Percentiles rank a stretch among this genome's conserved stretches.
phyloP scores from a whole-genome alignment of 2,113 vertebrate species.

The Sarotherodon lohbergeri region DNA sequence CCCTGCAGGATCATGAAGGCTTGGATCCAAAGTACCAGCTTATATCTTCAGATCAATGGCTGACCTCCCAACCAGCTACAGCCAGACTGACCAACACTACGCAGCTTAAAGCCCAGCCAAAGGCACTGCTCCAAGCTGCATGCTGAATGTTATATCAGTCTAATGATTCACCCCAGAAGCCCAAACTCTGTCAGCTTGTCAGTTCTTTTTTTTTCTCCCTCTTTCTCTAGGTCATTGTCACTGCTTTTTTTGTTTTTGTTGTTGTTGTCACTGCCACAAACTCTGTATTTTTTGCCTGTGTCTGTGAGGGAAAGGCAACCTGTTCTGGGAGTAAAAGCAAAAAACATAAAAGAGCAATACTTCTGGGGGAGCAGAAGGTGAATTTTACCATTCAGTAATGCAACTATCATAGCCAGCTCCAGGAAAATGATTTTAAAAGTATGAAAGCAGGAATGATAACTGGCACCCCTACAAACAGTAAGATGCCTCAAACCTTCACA shows the following conservation, averaged over 20 bases:
- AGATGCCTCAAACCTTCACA: background rate
- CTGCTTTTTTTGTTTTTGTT: background rate
- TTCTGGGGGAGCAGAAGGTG: background rate
- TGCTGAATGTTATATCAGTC: slow-evolving; percentile 39
- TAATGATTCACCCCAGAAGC: slow-evolving; percentile 47
- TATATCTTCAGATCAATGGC: slow-evolving; percentile 68
- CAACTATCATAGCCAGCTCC: background rate
- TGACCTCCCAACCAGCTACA: slow-evolving; percentile 50
- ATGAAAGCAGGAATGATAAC: background rate
- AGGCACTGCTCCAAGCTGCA: slow-evolving; percentile 41
- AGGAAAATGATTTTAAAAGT: slow-evolving; percentile 5
- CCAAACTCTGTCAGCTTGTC: slow-evolving; percentile 15
- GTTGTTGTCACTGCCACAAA: background rate
- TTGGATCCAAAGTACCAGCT: slow-evolving; percentile 60
- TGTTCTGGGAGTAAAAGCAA: slow-evolving; percentile 1
- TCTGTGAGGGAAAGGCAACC: background rate
- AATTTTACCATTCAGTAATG: slow-evolving; percentile 1
- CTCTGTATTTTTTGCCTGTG: background rate
- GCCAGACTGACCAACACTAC: slow-evolving; percentile 46
- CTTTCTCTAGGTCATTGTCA: slow-evolving; percentile 16
- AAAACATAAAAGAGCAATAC: slow-evolving; percentile 4
- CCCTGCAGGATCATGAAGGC: slow-evolving; percentile 57
- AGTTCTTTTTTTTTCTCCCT: background rate
- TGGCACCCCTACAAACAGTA: background rate
- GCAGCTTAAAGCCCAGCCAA: slow-evolving; percentile 33